Percentiles rank a stretch among this genome's conserved stretches.
These are phyloP conservation scores for Drosophila austrosaltans DNA, from an alignment of 2,888 invertebrate genomes.

Conservation along the genomic window DNA sequence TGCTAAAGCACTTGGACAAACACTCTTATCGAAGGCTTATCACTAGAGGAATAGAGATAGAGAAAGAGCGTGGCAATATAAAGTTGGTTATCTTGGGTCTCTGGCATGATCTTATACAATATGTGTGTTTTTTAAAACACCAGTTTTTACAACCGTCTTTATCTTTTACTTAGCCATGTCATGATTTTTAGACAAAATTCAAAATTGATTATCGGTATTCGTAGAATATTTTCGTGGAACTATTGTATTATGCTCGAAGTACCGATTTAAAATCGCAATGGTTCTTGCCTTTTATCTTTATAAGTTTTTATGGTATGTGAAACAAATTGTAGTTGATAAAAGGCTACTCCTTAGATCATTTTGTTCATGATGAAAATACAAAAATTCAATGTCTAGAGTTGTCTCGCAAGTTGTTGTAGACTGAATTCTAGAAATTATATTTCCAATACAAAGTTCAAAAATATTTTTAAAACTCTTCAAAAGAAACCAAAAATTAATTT, in stretches of 20 bases:
- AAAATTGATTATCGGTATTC: conserved; percentile 2
- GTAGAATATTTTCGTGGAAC: background rate
- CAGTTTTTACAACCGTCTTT: background rate
- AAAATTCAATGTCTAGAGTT: background rate
- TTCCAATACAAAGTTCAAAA: background rate
- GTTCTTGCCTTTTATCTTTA: background rate
- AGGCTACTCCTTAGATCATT: background rate
- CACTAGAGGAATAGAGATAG: conserved; percentile 24
- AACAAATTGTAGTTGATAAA: background rate
- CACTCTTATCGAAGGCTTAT: conserved; percentile 47
- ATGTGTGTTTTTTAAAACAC: background rate
- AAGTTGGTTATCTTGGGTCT: conserved; percentile 38
- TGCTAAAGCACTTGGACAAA: conserved; percentile 38
- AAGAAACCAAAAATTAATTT: too few relatives aligned
- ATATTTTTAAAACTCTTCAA: too few relatives aligned
- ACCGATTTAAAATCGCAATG: background rate
- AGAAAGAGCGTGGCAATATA: conserved; percentile 23
- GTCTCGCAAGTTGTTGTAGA: background rate
- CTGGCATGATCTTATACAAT: conserved; percentile 10
- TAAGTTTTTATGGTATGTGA: background rate
- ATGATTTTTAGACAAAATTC: conserved; percentile 16
- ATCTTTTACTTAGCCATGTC: background rate
- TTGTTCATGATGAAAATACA: conserved; percentile 2
- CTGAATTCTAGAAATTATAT: background rate
- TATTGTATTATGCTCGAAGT: background rate